Percentiles rank a stretch among this genome's conserved stretches.
Conservation (phyloP, 2,888 invertebrate species). For the Tetheella fluctuosa region DNA sequence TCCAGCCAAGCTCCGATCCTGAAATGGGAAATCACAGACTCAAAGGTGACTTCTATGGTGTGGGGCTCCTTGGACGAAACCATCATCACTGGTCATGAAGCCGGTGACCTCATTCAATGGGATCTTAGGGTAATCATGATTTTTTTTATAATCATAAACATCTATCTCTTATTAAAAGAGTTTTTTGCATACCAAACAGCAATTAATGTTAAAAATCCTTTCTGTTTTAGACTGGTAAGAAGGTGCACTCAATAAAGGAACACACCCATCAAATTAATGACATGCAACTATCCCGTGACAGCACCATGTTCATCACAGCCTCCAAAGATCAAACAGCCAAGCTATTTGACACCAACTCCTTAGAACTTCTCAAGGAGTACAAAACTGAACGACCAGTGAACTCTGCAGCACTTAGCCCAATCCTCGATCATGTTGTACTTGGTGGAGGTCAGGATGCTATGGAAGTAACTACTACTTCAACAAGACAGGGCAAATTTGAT, state of each 20-base stretch:
- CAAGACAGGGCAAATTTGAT: slow-evolving; percentile 98
- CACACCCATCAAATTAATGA: slow-evolving; percentile 96
- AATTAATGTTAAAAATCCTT: not conserved
- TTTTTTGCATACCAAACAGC: not conserved
- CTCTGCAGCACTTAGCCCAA: slow-evolving; percentile 98
- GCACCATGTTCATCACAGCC: slow-evolving; percentile 98
- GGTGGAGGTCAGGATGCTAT: slow-evolving; percentile 99
- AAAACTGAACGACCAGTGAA: slow-evolving; percentile 99
- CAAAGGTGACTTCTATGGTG: slow-evolving; percentile 95
- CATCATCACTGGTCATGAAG: slow-evolving; percentile 96
- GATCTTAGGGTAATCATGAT: slow-evolving; percentile 89
- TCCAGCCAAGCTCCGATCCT: slow-evolving; percentile 89
- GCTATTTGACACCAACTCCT: slow-evolving; percentile 94
- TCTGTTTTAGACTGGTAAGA: slow-evolving; percentile 89
- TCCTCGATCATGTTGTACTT: slow-evolving; percentile 97
- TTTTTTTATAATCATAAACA: not conserved
- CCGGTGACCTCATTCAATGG: slow-evolving; percentile 96
- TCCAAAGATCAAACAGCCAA: slow-evolving; percentile 98
- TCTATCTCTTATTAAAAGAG: not conserved
- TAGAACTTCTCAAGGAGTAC: slow-evolving; percentile 96
- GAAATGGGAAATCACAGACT: slow-evolving; percentile 90
- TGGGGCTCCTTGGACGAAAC: slow-evolving; percentile 98
- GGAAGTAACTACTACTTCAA: slow-evolving; percentile 98
- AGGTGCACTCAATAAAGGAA: slow-evolving; percentile 90
- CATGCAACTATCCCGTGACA: slow-evolving; percentile 97